Evolutionary conservation across 2,113 vertebrate genomes (phyloP), one percentile per base, ranked within the genome.

Genomic region (Stomatorhinus ivindoensis): DNA sequence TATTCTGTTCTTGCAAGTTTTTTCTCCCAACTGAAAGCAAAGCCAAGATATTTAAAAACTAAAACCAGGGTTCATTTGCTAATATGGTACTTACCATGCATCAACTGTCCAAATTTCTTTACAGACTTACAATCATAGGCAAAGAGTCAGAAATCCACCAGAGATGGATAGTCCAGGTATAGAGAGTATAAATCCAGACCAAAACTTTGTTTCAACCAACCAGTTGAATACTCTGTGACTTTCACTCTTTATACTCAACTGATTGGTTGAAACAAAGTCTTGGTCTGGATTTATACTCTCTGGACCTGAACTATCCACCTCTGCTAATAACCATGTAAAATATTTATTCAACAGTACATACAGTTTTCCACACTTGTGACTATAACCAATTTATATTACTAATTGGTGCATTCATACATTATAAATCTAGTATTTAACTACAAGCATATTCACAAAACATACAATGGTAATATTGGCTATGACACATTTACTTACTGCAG

Each of bases 401-500:
- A 80, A 42, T 13, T 42, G 73, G 35, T 42, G 5, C 35, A 80
- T 80, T 80, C 15, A 35, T 42, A 42, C 73, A 42, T 42, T 80
- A 17, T 35, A 39, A 80, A 42, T 35, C 27, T 27, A 35, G 10
- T 31, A 73, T 80, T 19, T 80, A 76, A 76, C 35, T 80, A 19
- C 19, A 80, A 42, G 13, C 35, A 80, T 80, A 80, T 80, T 80
- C 31, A 24, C 24, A 17, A 48, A 58, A 27, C 61, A 10, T 42
- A 61, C 21, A 42, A 61, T 19, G 86, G 55, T 61, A 65, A 65
- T 87, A 11, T 27, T 61, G 13, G 8, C 6, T 44, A 82, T 35
- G 19, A 61, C 24, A 24, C 46, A 0, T 19, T 53, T 89, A 89
- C 92, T 93, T 90, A 94, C 93, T 92, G 89, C 88, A 93, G 3